phyloP scores from a whole-genome alignment of 2,113 vertebrate genomes.

The Chaenogobius annularis region DNA sequence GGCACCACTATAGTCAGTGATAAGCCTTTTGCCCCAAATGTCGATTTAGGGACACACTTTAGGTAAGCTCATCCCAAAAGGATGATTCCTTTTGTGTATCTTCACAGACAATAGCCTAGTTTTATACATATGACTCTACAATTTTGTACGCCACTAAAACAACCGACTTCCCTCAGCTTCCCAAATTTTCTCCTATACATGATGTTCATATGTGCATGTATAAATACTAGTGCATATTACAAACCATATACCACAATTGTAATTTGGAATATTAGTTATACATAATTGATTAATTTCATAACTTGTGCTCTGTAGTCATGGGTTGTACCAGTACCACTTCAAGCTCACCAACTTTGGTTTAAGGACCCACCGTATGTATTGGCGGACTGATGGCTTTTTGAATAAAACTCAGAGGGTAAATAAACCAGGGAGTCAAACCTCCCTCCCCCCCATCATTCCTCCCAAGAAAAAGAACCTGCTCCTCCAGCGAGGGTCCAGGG shows the following conservation, averaged over 20 bases:
- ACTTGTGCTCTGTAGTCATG: constrained; percentile 63
- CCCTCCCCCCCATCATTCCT: constrained; percentile 32
- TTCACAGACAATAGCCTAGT: too few species aligned
- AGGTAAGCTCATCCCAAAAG: constrained; percentile 72
- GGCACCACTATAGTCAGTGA: constrained; percentile 86
- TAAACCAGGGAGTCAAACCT: constrained; percentile 17
- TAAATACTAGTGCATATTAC: neutral
- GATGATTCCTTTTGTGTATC: too few species aligned
- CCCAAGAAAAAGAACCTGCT: neutral
- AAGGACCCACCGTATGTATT: constrained; percentile 77
- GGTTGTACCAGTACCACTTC: constrained; percentile 76
- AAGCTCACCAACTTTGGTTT: constrained; percentile 82
- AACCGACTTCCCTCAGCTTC: too few species aligned
- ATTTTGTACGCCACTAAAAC: too few species aligned
- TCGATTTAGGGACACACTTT: constrained; percentile 84
- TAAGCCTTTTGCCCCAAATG: constrained; percentile 76
- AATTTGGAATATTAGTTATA: neutral
- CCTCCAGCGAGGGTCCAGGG: neutral
- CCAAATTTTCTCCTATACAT: too few species aligned
- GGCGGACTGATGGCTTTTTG: constrained; percentile 72
- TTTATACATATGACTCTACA: too few species aligned
- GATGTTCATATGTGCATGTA: too few species aligned
- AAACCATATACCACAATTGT: neutral
- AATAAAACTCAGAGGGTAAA: neutral
- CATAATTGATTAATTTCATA: too few species aligned